A percentile compares a stretch with the other conserved stretches of the same genome.
These are phyloP conservation scores for Cylas formicarius DNA, from an alignment of 1,140 invertebrate genomes.

Conservation along the genomic window DNA sequence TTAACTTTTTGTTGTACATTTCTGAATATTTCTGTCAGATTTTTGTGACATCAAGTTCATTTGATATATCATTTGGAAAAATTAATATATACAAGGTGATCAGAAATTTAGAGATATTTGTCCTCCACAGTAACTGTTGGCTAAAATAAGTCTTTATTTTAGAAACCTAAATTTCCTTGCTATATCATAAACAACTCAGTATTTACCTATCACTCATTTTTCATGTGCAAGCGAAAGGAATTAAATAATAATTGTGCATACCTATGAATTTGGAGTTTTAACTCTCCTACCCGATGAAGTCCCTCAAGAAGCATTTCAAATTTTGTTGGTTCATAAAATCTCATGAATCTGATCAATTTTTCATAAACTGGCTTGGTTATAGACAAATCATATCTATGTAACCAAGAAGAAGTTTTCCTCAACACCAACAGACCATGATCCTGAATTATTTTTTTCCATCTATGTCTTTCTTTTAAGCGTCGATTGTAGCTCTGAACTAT, in stretches of 20 bases:
- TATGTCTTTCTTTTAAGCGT: conserved; percentile 61
- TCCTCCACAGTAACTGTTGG: too few species aligned
- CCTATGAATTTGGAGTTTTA: conserved; percentile 56
- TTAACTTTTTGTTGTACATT: not conserved
- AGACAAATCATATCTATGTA: conserved; percentile 58
- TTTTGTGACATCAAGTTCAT: conserved; percentile 3
- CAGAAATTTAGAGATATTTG: too few species aligned
- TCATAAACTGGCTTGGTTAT: conserved; percentile 56
- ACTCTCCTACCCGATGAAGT: conserved; percentile 59
- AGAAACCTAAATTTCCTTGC: too few species aligned
- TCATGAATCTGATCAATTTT: conserved; percentile 62
- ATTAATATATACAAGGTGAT: not conserved
- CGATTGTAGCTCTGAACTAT: conserved; percentile 64
- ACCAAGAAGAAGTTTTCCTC: conserved; percentile 53
- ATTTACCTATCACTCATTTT: too few species aligned
- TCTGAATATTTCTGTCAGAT: too few species aligned
- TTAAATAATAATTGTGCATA: conserved; percentile 13
- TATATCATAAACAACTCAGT: too few species aligned
- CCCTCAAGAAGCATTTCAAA: conserved; percentile 75
- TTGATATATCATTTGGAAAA: conserved; percentile 6
- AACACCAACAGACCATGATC: conserved; percentile 73
- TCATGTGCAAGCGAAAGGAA: too few species aligned
- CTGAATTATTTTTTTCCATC: conserved; percentile 64
- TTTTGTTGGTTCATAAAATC: conserved; percentile 62
- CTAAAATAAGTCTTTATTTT: too few species aligned